These are phyloP conservation scores for Drosophila quadrilineata DNA, from an alignment of 1,140 invertebrate genomes.

Conservation along the genomic window DNA sequence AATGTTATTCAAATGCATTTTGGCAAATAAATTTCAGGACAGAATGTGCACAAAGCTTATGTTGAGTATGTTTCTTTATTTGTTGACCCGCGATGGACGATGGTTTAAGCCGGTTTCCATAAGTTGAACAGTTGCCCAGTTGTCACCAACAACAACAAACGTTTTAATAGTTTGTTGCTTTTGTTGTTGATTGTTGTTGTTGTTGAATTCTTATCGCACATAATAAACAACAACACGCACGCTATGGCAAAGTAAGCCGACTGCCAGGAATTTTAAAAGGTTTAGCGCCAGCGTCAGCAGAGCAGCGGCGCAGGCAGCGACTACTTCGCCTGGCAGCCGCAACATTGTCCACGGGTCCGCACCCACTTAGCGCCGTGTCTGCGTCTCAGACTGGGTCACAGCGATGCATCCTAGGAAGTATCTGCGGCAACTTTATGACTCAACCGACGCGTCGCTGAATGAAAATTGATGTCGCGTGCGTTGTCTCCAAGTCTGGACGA, in stretches of 20 bases:
- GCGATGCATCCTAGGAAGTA: constrained; percentile 53
- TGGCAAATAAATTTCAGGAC: constrained; percentile 31
- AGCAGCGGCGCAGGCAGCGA: too few relatives aligned
- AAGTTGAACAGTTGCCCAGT: constrained; percentile 3
- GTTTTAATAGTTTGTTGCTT: constrained; percentile 59
- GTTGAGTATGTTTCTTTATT: constrained; percentile 10
- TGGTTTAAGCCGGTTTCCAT: constrained; percentile 57
- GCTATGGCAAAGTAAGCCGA: constrained; percentile 47
- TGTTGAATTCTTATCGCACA: constrained; percentile 64
- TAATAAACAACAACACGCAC: constrained; percentile 74
- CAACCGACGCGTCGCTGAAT: constrained; percentile 30
- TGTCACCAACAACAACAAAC: constrained; percentile 19
- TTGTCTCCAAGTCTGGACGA: constrained; percentile 45
- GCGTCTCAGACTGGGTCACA: constrained; percentile 58
- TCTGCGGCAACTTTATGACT: constrained; percentile 74
- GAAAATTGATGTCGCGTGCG: constrained; percentile 74
- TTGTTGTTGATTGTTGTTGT: constrained; percentile 33
- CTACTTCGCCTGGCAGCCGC: neutral
- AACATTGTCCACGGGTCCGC: too few relatives aligned
- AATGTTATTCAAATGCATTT: constrained; percentile 20
- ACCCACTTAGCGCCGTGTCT: too few relatives aligned
- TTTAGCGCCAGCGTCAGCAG: too few relatives aligned
- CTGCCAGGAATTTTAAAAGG: constrained; percentile 80
- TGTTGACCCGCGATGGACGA: constrained; percentile 48
- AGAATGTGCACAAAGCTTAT: constrained; percentile 21